Conservation (phyloP, 2,888 invertebrate genomes). For the Coremacera marginata region DNA sequence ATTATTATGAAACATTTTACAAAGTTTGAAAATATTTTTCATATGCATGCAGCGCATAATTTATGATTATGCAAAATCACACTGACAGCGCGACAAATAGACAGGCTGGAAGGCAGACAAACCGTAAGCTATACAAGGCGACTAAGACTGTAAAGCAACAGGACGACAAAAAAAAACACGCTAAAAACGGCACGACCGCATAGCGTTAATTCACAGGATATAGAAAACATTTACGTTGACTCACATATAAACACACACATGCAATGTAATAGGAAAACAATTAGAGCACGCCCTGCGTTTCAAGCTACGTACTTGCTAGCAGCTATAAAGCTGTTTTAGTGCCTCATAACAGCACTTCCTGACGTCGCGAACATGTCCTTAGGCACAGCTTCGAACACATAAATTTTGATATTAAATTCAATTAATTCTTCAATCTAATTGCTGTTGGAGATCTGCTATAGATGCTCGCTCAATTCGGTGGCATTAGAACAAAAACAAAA, state of each 20-base stretch:
- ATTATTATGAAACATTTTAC: conserved; percentile 41
- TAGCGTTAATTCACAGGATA: conserved; percentile 7
- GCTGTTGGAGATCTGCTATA: too few species aligned
- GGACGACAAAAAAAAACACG: not conserved
- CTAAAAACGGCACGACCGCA: not conserved
- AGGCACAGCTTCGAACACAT: conserved; percentile 5
- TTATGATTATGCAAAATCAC: conserved; percentile 59
- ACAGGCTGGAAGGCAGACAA: conserved; percentile 14
- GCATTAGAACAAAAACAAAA: not conserved
- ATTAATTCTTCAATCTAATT: not conserved
- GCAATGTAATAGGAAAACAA: conserved; percentile 40
- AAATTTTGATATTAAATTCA: conserved; percentile 11
- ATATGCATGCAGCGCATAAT: conserved; percentile 59
- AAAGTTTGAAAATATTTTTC: conserved; percentile 52
- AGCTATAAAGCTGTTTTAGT: not conserved
- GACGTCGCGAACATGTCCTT: conserved; percentile 16
- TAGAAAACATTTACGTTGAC: not conserved
- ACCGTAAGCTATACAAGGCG: not conserved
- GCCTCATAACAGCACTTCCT: not conserved
- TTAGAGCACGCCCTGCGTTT: conserved; percentile 38
- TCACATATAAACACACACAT: not conserved
- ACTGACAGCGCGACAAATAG: conserved; percentile 23
- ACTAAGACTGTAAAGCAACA: too few species aligned
- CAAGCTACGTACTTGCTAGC: not conserved
- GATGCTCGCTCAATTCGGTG: too few species aligned